phyloP scores from a whole-genome alignment of 2,113 vertebrate genomes.

The Butorides virescens region DNA sequence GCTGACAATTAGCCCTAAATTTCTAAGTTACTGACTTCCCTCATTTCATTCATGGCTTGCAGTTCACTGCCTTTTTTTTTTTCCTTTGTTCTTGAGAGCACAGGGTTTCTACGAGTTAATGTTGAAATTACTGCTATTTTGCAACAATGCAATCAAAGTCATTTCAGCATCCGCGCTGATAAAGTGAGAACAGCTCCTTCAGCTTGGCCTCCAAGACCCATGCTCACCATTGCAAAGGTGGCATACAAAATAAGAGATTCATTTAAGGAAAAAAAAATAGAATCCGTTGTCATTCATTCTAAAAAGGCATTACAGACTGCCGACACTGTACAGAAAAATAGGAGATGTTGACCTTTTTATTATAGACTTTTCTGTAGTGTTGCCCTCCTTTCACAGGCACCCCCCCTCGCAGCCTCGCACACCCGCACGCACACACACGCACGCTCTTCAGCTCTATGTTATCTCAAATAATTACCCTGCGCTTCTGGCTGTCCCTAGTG shows the following conservation, averaged over 20 bases:
- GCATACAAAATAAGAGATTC: constrained; percentile 90
- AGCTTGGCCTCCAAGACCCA: constrained; percentile 78
- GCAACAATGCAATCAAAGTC: constrained; percentile 84
- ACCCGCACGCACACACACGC: constrained; percentile 59
- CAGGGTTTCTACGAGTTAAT: constrained; percentile 72
- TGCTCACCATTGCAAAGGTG: constrained; percentile 81
- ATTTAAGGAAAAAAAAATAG: constrained; percentile 71
- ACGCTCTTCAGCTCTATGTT: constrained; percentile 86
- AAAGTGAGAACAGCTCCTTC: constrained; percentile 86
- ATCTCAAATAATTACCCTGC: constrained; percentile 97
- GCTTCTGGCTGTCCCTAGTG: constrained; percentile 91
- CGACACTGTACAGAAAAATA: constrained; percentile 85
- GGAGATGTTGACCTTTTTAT: constrained; percentile 94
- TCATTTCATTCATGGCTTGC: constrained; percentile 39
- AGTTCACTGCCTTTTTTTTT: constrained; percentile 46
- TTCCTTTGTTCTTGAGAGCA: constrained; percentile 67
- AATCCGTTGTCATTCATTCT: constrained; percentile 86
- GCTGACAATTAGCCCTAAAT: not conserved
- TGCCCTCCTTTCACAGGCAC: constrained; percentile 77
- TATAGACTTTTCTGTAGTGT: constrained; percentile 73
- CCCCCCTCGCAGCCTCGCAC: constrained; percentile 61
- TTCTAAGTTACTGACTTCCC: not conserved
- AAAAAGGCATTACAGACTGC: constrained; percentile 87
- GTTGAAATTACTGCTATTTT: constrained; percentile 80
- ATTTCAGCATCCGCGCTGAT: constrained; percentile 79